Base-by-base conservation (phyloP, 2,797 vertebrate species). In the Chaetodon trifasciatus region DNA sequence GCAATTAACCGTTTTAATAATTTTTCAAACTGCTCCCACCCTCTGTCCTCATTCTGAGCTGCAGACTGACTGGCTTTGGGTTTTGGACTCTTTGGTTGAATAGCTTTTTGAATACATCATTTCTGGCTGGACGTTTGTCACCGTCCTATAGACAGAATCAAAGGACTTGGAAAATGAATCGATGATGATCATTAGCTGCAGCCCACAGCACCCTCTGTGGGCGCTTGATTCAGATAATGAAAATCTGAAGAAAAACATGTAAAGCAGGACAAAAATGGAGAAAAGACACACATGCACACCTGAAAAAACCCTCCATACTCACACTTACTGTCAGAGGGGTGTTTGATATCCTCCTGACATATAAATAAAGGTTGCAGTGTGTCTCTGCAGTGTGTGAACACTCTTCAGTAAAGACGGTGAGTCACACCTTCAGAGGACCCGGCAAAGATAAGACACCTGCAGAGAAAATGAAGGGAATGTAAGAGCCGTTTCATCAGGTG, bases 361-460 rank as follows among this genome's bases (percentile, higher is more conserved):
- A 64, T 52, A 53, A 53, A 60, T 37, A 81, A 68, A 68, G 21
- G 13, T 39, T 53, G 39, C 12, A 47, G 39, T 53, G 32, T 1
- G 0, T 82, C 28, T 78, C 24, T 65, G 56, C 32, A 1, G 32
- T 49, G 58, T 69, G 53, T 74, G 23, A 81, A 70, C 5, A 61
- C 72, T 64, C 10, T 81, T 81, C 42, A 75, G 42, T 61, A 61
- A 42, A 57, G 32, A 78, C 21, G 55, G 44, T 35, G 56, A 79
- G 64, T 76, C 17, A 67, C 73, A 68, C 52, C 32, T 81, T 65
- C 70, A 83, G 60, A 83, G 58, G 68, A 62, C 65, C 56, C 56
- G 39, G 37, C 5, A 2, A 70, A 76, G 66, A 74, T 57, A 61
- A 81, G 50, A 70, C 42, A 24, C 65, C 77, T 70, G 39, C 46